A percentile compares a stretch with the other conserved stretches of the same genome.
Conservation (phyloP, 1,140 invertebrate genomes). For the Protaetia brevitarsis region DNA sequence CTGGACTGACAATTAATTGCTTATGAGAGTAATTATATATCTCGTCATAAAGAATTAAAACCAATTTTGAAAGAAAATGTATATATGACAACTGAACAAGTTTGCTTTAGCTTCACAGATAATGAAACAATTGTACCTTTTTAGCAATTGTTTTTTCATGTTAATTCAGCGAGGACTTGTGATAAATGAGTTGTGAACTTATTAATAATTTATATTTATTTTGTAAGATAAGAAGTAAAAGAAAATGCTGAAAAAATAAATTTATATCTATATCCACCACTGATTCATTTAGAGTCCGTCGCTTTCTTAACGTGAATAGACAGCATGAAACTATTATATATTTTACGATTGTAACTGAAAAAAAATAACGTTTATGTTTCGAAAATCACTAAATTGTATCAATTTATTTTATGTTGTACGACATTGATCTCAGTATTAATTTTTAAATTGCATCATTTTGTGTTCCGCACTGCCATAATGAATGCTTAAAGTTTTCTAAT, state of each 20-base stretch:
- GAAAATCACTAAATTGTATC: not conserved
- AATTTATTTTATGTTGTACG: conserved; percentile 6
- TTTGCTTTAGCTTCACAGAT: not conserved
- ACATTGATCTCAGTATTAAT: conserved; percentile 46
- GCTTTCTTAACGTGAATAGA: too few species aligned
- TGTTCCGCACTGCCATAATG: conserved; percentile 42
- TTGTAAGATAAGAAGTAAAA: too few species aligned
- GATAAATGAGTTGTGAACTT: not conserved
- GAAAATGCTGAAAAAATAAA: too few species aligned
- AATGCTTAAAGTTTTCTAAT: conserved; percentile 18
- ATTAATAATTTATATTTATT: too few species aligned
- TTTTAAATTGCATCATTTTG: conserved; percentile 36
- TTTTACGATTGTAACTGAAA: not conserved
- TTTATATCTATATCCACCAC: too few species aligned
- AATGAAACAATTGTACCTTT: not conserved
- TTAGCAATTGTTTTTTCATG: not conserved
- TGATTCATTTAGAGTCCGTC: too few species aligned
- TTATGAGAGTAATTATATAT: not conserved
- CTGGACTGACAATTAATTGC: conserved; percentile 9
- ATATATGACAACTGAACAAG: not conserved
- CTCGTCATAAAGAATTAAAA: not conserved
- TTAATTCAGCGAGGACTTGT: not conserved
- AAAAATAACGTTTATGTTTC: not conserved
- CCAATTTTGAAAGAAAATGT: not conserved
- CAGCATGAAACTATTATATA: too few species aligned